Evolutionary conservation across 2,797 vertebrate species (phyloP).

Genomic region (Notamacropus eugenii): DNA sequence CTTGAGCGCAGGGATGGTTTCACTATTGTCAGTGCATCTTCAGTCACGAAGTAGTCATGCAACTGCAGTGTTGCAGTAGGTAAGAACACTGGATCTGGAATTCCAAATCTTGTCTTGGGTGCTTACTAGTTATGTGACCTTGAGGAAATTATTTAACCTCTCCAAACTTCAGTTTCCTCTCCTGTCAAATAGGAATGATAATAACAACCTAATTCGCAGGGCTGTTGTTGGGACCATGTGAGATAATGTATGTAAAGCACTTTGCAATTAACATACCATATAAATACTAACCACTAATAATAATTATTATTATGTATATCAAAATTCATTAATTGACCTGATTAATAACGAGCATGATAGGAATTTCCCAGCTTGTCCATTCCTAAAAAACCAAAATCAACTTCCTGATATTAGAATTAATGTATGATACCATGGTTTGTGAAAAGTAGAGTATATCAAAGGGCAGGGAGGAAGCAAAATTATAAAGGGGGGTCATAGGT

Average conservation of each 20-base stretch:
- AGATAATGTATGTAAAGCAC: neutral
- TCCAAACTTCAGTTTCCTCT: neutral
- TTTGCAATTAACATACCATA: neutral
- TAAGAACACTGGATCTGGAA: no score
- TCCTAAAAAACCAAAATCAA: neutral
- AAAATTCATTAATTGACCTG: neutral
- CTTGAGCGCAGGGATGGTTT: neutral
- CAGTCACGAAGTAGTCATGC: neutral
- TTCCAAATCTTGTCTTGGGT: neutral
- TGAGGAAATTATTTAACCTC: neutral
- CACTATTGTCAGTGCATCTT: neutral
- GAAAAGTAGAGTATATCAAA: neutral
- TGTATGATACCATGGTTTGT: neutral
- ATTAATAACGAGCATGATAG: neutral
- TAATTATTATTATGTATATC: neutral
- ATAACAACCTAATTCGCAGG: neutral
- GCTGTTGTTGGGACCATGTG: neutral
- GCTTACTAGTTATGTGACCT: neutral
- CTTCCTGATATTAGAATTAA: neutral
- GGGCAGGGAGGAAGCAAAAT: neutral
- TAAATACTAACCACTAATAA: neutral
- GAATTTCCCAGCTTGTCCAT: neutral
- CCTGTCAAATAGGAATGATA: neutral
- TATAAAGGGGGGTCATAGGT: neutral
- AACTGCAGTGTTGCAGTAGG: neutral